A percentile compares a stretch with the other conserved stretches of the same genome.
Conservation (phyloP, 2,797 vertebrate genomes). For the Naso thynnoides region DNA sequence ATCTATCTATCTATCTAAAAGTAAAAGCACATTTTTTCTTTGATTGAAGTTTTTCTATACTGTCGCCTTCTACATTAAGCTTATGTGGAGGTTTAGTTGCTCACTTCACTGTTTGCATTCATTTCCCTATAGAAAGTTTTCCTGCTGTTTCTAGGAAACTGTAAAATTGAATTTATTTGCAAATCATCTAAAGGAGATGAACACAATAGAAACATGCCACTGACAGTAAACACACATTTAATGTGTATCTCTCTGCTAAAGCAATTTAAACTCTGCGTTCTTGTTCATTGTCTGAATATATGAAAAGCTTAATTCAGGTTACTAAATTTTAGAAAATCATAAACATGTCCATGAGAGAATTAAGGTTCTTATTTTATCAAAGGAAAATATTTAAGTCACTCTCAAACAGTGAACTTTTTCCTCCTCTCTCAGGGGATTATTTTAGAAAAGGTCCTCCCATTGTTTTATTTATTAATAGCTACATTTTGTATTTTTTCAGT, state of each 20-base stretch:
- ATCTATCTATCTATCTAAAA: no score
- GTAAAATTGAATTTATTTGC: neutral
- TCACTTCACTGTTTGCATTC: neutral
- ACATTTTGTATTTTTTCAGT: constrained; percentile 1
- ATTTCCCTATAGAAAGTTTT: neutral
- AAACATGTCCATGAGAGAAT: neutral
- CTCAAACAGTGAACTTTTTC: neutral
- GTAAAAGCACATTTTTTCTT: neutral
- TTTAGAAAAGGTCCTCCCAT: neutral
- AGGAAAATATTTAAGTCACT: neutral
- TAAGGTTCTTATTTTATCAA: neutral
- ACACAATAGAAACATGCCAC: neutral
- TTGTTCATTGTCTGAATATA: neutral
- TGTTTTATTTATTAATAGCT: neutral
- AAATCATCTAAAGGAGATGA: neutral
- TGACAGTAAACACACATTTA: neutral
- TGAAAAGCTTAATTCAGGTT: neutral
- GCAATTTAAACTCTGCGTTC: constrained; percentile 1
- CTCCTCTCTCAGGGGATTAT: neutral
- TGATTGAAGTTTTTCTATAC: no score
- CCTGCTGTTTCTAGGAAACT: neutral
- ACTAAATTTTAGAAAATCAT: neutral
- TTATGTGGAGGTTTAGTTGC: neutral
- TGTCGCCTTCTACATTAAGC: no score
- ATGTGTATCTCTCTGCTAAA: neutral